Conservation (phyloP, 2,888 invertebrate species). For the Campoplex nolae region DNA sequence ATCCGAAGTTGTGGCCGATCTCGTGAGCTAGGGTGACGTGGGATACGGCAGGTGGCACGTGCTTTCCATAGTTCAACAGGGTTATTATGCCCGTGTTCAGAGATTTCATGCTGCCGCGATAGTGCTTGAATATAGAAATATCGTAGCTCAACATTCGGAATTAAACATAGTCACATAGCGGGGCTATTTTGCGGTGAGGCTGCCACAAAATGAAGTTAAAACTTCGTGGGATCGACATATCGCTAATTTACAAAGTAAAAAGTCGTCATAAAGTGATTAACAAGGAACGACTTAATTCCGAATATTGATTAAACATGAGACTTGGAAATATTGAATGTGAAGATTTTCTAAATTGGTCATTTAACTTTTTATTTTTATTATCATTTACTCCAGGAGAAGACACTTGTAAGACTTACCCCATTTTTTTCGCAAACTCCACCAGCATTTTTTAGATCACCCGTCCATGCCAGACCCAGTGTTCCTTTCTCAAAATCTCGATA, state of each 20-base stretch:
- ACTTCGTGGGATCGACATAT: neutral
- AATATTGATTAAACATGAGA: neutral
- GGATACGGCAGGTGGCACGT: slow-evolving; percentile 98
- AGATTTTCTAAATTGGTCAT: neutral
- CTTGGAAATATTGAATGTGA: neutral
- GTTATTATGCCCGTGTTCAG: slow-evolving; percentile 99
- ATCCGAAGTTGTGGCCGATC: slow-evolving; percentile 99
- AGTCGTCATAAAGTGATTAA: neutral
- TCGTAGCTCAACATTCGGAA: slow-evolving; percentile 28
- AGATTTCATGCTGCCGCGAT: slow-evolving; percentile 95
- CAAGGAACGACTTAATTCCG: neutral
- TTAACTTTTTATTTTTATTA: neutral
- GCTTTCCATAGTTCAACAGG: slow-evolving; percentile 98
- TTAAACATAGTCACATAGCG: neutral
- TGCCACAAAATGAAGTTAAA: neutral
- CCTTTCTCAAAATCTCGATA: slow-evolving; percentile 98
- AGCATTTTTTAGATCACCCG: slow-evolving; percentile 96
- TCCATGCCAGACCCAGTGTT: slow-evolving; percentile 98
- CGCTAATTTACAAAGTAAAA: neutral
- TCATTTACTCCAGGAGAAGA: neutral
- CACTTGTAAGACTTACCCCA: slow-evolving; percentile 88
- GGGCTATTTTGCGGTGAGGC: too few species aligned
- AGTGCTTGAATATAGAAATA: slow-evolving; percentile 88
- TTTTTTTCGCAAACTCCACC: slow-evolving; percentile 99
- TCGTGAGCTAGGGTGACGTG: slow-evolving; percentile 99